These are phyloP conservation scores for Aethina tumida DNA, from an alignment of 1,140 invertebrate species.

Conservation along the genomic window DNA sequence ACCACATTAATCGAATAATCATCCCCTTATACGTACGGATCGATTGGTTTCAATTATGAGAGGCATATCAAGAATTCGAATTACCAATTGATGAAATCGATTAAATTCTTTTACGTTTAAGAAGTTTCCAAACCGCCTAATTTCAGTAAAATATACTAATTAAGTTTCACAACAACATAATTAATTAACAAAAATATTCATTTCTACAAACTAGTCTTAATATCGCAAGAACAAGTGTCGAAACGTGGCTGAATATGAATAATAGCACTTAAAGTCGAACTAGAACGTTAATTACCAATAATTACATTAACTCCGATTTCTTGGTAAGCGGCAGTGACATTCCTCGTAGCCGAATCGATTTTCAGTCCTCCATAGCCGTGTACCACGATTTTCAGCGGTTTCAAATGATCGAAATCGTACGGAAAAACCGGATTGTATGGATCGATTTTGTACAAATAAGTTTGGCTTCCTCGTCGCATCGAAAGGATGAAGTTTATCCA, in stretches of 20 bases:
- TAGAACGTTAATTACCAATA: too few relatives aligned
- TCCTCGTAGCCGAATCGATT: constrained; percentile 24
- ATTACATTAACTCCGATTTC: constrained; percentile 27
- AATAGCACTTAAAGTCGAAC: too few relatives aligned
- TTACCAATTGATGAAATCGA: not conserved
- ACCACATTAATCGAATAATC: too few relatives aligned
- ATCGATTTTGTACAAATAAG: constrained; percentile 15
- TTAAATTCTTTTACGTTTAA: not conserved
- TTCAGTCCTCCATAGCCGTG: constrained; percentile 31
- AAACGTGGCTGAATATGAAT: too few relatives aligned
- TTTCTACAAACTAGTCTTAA: too few relatives aligned
- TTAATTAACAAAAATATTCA: too few relatives aligned
- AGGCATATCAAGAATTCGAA: not conserved
- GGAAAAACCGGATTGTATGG: constrained; percentile 22
- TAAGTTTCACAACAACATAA: too few relatives aligned
- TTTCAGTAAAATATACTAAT: too few relatives aligned
- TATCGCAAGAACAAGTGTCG: too few relatives aligned
- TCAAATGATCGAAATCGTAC: constrained; percentile 9
- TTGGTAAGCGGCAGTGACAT: constrained; percentile 26
- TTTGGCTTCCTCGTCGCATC: constrained; percentile 8
- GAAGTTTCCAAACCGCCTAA: too few relatives aligned
- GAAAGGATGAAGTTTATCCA: constrained; percentile 25
- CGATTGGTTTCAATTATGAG: not conserved
- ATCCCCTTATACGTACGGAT: not conserved
- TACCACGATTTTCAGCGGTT: constrained; percentile 27